Base-by-base conservation (phyloP, 2,888 invertebrate genomes). In the Nudaria mundana region DNA sequence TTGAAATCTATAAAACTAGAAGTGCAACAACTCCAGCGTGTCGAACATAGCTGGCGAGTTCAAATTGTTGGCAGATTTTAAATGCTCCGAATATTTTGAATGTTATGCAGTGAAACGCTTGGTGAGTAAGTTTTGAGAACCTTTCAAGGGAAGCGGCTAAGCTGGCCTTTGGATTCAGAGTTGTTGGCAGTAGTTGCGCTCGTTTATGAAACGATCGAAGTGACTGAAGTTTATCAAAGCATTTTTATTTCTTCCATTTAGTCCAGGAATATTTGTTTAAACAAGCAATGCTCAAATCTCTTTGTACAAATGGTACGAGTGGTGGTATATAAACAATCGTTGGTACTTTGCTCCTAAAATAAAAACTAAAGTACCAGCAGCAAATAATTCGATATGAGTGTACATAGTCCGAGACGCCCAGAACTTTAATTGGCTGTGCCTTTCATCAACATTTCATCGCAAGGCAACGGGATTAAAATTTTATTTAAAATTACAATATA, bases 1-100 rank as follows among this genome's bases (percentile, higher is more conserved):
- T 37, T 25, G 29, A 24, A 33, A 38, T 23, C 25, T 31, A 49
- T 54, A 39, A 53, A 47, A 37, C 43, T 35, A 47, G 39, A 63
- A 66, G 62, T 63, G 63, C 67, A 77, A 70, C 66, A 68, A 67
- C 62, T 68, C 63, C 55, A 56, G 50, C 50, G 54, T 47, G 45
- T 48, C 52, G 55, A 64, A 75, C 72, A 76, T 76, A 71, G 71
- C 59, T 53, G 56, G 53, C 56, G 52, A 62, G 61, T 65, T 61
- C 69, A 68, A 70, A 77, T 77, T 71, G 61, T 71, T 67, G 70
- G 56, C 68, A 63, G 73, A 67, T 72, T 74, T 77, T 69, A 71
- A 77, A 71, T 64, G 67, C 57, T 71, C 56, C 61, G 59, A 76
- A 64, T 71, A 64, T 52, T 71, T 41, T 40, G 38, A 58, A 60